Base-by-base conservation (phyloP, 2,888 invertebrate species). In the Unio pictorum region DNA sequence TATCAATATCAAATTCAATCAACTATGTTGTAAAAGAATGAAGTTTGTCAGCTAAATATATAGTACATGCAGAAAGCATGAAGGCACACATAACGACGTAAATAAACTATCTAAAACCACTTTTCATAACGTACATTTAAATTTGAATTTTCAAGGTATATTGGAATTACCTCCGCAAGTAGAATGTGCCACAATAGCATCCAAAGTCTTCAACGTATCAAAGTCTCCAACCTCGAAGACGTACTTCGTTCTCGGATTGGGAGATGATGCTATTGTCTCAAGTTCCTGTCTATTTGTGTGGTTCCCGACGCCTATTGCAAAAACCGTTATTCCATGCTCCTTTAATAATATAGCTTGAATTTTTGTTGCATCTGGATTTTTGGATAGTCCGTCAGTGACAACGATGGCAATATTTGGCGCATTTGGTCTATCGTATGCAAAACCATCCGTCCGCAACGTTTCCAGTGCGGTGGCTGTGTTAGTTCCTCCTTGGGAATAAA, bases 401-500 rank as follows among this genome's bases (percentile, higher is more conserved):
- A 75, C 68, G 26, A 75, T 70, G 11, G 75, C 75, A 26, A 75
- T 67, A 55, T 75, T 54, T 6, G 75, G 75, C 5, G 67, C 75
- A 20, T 62, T 26, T 7, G 26, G 18, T 61, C 75, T 59, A 17
- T 59, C 70, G 8, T 71, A 70, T 18, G 62, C 59, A n/a, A 66
- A 72, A 11, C 70, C 72, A 28, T 75, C 72, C 15, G 58, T 23
- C 20, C 66, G 68, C 26, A 70, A 54, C n/a, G 71, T 64, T 18
- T 75, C 75, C 18, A 75, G 61, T 7, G 75, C 75, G 54, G 66
- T 71, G 34, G 72, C 75, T 20, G 75, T 75, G 57, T 75, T 71
- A 8, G 72, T 75, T 34, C 68, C 71, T 28, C 77, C 77, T 71
- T 71, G 74, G 58, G 54, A 71, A 61, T 77, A 77, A 8, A 73